phyloP scores from a whole-genome alignment of 2,797 vertebrate genomes.

The Syndactyla subalaris region DNA sequence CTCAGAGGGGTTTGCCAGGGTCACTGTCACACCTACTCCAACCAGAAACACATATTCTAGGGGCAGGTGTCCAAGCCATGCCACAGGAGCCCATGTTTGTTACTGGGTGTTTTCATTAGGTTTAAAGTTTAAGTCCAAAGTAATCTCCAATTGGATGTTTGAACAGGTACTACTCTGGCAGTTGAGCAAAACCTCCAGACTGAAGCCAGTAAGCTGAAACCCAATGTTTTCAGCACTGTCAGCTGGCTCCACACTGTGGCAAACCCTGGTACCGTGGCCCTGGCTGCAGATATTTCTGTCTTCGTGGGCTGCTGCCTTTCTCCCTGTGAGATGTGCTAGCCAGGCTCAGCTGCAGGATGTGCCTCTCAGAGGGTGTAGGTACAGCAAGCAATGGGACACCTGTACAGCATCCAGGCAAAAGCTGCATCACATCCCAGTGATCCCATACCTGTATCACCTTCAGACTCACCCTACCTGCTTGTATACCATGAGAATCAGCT shows the following conservation, averaged over 20 bases:
- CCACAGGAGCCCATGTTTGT: background rate
- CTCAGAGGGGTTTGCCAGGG: background rate
- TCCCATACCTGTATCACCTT: background rate
- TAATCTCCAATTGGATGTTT: background rate
- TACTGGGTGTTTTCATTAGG: background rate
- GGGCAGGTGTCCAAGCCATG: background rate
- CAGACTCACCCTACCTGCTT: background rate
- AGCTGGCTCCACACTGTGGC: constrained; percentile 2
- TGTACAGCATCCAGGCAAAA: background rate
- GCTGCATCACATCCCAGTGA: background rate
- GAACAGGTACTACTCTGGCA: background rate
- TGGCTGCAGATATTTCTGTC: background rate
- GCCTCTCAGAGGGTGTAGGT: background rate
- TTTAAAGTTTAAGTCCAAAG: background rate
- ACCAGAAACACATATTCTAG: background rate
- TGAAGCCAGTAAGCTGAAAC: background rate
- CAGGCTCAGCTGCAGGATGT: background rate
- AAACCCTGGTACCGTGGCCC: background rate
- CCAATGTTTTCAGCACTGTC: background rate
- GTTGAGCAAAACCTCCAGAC: background rate
- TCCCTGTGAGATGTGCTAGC: background rate
- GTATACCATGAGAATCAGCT: background rate
- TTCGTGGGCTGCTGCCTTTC: background rate
- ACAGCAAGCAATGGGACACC: background rate
- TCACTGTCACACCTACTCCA: background rate